A percentile compares a stretch with the other conserved stretches of the same genome.
phyloP scores from a whole-genome alignment of 2,888 invertebrate genomes.

The Polyploca ridens region DNA sequence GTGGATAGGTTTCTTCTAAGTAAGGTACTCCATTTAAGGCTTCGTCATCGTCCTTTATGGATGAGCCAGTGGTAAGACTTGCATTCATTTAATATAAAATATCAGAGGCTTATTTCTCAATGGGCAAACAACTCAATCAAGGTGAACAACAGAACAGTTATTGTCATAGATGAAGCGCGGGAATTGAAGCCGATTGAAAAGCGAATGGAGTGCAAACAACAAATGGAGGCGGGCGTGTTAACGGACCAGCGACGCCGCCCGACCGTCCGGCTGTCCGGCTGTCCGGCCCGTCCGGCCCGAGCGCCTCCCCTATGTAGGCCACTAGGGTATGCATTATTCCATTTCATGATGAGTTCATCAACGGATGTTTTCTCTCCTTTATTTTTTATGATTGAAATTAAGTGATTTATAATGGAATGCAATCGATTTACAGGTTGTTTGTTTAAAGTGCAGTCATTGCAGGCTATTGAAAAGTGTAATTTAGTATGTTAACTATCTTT shows the following conservation, averaged over 20 bases:
- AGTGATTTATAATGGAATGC: too few species aligned
- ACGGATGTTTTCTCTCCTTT: conserved; percentile 20
- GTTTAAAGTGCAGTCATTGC: too few species aligned
- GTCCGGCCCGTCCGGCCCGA: conserved; percentile 18
- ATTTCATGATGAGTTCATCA: conserved; percentile 29
- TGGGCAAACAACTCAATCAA: neutral
- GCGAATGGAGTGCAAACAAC: conserved; percentile 39
- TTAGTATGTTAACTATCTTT: too few species aligned
- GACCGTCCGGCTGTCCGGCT: neutral
- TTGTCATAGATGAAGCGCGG: conserved; percentile 43
- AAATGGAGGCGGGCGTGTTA: conserved; percentile 31
- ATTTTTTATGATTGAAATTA: too few species aligned
- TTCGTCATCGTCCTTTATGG: too few species aligned
- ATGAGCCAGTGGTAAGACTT: too few species aligned
- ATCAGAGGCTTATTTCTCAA: neutral
- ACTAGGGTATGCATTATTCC: conserved; percentile 37
- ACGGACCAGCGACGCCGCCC: conserved; percentile 14
- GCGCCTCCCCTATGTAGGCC: conserved; percentile 36
- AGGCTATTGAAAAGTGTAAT: too few species aligned
- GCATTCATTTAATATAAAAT: too few species aligned
- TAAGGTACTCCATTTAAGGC: too few species aligned
- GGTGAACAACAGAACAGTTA: conserved; percentile 13
- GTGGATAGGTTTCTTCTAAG: too few species aligned
- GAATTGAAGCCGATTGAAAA: conserved; percentile 45
- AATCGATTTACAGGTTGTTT: too few species aligned